Conservation (phyloP, 2,888 invertebrate species). For the Leucophenga maculata region DNA sequence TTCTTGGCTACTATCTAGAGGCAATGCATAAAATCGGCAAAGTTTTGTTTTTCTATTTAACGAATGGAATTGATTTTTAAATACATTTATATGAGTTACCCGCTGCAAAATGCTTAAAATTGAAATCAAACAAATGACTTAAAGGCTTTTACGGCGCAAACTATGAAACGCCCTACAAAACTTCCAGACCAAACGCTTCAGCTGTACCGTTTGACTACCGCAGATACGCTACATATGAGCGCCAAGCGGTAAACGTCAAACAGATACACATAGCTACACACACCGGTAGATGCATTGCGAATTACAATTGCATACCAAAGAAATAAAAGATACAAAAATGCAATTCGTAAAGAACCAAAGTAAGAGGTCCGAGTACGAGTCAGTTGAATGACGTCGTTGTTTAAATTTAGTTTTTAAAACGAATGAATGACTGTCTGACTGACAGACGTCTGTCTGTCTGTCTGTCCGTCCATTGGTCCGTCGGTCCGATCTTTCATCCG, state of each 20-base stretch:
- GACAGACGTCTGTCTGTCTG: conserved; percentile 19
- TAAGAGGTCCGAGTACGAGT: not conserved
- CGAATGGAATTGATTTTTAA: conserved; percentile 54
- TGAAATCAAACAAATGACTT: not conserved
- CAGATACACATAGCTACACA: not conserved
- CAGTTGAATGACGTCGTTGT: conserved; percentile 31
- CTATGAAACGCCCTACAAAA: conserved; percentile 11
- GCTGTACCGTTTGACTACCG: not conserved
- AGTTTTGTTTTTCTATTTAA: conserved; percentile 53
- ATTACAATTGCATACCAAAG: conserved; percentile 7
- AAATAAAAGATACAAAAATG: not conserved
- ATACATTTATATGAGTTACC: conserved; percentile 38
- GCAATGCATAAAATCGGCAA: conserved; percentile 39
- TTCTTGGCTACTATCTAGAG: not conserved
- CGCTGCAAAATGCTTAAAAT: not conserved
- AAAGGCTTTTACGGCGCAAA: not conserved
- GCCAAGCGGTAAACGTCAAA: conserved; percentile 5
- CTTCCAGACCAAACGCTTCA: not conserved
- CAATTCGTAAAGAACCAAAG: conserved; percentile 1
- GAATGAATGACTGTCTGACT: conserved; percentile 35
- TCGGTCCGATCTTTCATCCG: not conserved
- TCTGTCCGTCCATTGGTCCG: not conserved
- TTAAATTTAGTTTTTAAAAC: conserved; percentile 17
- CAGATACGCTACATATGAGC: not conserved
- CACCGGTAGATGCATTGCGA: not conserved